phyloP scores from a whole-genome alignment of 2,797 vertebrate species.

The Arnoldichthys spilopterus region DNA sequence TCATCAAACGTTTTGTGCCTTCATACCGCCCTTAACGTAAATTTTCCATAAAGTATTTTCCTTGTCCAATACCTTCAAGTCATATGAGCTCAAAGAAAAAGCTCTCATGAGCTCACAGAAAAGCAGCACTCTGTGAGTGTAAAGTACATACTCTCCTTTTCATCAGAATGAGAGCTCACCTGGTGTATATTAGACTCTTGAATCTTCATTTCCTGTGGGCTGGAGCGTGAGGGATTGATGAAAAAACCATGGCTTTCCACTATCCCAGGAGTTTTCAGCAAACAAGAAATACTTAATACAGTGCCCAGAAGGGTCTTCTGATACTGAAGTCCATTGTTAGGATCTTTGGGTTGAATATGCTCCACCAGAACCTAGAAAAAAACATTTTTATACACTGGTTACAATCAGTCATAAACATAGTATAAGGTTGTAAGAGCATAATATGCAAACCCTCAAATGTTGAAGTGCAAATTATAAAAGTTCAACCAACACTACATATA shows the following conservation, averaged over 20 bases:
- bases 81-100: constrained; percentile 4
- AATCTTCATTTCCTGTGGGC: constrained; percentile 95
- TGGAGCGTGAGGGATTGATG: constrained; percentile 91
- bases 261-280: constrained; percentile 93
- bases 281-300: constrained; percentile 89
- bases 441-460: not conserved
- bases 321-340: constrained; percentile 91
- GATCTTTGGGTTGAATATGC: constrained; percentile 94
- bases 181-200: constrained; percentile 98
- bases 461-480: not conserved
- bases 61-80: not conserved
- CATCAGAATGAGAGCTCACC: constrained; percentile 71
- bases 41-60: too few species aligned
- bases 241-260: constrained; percentile 95
- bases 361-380: constrained; percentile 86
- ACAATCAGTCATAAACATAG: too few species aligned
- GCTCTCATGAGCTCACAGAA: not conserved
- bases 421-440: not conserved
- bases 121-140: not conserved
- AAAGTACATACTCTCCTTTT: not conserved
- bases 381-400: not conserved
- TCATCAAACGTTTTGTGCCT: too few species aligned
- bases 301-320: constrained; percentile 91
- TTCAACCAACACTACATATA: too few species aligned
- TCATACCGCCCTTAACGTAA: too few species aligned